Conservation (phyloP, 2,888 invertebrate genomes). For the Stictocephala bisonia region DNA sequence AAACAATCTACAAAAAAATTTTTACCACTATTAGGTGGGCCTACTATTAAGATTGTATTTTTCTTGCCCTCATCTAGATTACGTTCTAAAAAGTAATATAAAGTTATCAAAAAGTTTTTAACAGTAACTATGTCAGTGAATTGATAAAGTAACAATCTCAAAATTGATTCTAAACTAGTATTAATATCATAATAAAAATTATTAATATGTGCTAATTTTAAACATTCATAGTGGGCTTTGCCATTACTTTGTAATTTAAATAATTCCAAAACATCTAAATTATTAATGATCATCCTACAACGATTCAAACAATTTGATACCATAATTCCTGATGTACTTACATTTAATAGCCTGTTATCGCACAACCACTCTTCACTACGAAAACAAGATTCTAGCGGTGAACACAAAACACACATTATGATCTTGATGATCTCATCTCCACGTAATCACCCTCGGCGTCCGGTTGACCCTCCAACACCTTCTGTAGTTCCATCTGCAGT, state of each 20-base stretch:
- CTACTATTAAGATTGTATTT: constrained; percentile 2
- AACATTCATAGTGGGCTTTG: background rate
- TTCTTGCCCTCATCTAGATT: constrained; percentile 17
- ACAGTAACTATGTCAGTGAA: background rate
- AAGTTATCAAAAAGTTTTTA: background rate
- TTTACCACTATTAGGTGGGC: constrained; percentile 26
- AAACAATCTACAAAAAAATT: constrained; percentile 35
- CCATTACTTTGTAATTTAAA: background rate
- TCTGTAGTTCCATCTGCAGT: background rate
- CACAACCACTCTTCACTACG: background rate
- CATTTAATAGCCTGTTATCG: background rate
- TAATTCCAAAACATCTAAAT: background rate
- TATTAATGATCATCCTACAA: background rate
- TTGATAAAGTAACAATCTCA: background rate
- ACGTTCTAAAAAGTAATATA: background rate
- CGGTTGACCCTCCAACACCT: background rate
- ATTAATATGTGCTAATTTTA: background rate
- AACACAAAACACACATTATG: background rate
- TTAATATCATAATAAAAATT: background rate
- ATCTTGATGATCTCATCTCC: background rate
- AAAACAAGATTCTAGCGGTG: background rate
- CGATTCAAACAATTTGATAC: background rate
- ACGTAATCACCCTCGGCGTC: background rate
- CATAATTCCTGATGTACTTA: background rate
- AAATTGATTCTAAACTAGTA: background rate